Evolutionary conservation across 2,113 vertebrate species (phyloP).

Genomic region (Crotalus helleri): DNA sequence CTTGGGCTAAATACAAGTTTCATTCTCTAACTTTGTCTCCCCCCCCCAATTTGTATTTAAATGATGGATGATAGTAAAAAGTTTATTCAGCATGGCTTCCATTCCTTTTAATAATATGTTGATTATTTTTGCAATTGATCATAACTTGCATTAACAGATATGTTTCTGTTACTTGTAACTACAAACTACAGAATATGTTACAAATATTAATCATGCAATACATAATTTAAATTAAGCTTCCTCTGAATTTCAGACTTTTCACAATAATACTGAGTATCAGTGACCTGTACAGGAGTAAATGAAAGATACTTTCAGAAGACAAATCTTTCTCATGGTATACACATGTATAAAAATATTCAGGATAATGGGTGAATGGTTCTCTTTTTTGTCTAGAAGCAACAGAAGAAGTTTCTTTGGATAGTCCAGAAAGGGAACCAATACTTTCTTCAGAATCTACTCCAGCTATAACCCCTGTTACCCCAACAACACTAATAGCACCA

Average conservation of each 20-base stretch:
- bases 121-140: neutral
- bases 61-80: neutral
- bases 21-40: neutral
- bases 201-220: neutral
- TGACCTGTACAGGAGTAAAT: neutral
- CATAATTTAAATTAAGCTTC: neutral
- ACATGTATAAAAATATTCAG: slow-evolving; percentile 6
- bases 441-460: slow-evolving; percentile 90
- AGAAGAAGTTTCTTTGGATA: slow-evolving; percentile 95
- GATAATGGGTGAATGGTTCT: slow-evolving; percentile 5
- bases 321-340: neutral
- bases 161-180: neutral
- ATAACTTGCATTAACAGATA: neutral
- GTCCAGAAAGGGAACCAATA: slow-evolving; percentile 88
- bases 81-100: neutral
- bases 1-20: neutral
- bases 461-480: slow-evolving; percentile 89
- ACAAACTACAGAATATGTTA: neutral
- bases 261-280: neutral
- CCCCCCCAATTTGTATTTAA: neutral
- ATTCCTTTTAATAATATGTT: neutral
- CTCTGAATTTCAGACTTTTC: neutral
- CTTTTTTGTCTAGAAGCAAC: slow-evolving; percentile 82
- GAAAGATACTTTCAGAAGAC: neutral
- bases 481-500: slow-evolving; percentile 81